Percentiles rank a stretch among this genome's conserved stretches.
Evolutionary conservation across 1,140 invertebrate genomes (phyloP).

Genomic region (Nomia melanderi): DNA sequence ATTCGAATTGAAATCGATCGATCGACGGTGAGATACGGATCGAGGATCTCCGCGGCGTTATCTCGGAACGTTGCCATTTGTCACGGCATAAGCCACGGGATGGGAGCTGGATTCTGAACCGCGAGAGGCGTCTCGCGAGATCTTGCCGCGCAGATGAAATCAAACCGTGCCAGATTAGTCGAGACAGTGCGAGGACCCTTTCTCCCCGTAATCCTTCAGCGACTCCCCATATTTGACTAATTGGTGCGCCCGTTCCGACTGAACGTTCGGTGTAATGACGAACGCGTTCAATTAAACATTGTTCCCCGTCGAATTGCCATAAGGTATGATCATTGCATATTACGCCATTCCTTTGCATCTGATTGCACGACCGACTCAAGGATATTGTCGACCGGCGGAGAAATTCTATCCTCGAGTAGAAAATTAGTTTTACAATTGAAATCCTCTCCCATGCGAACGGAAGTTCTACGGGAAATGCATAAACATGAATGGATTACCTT

Average conservation of each 20-base stretch:
- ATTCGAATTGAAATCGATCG: conserved; percentile 63
- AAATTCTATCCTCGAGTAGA: no score
- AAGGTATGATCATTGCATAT: background rate
- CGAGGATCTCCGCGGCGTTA: conserved; percentile 59
- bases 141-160: conserved; percentile 46
- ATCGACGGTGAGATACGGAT: conserved; percentile 58
- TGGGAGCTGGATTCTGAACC: conserved; percentile 43
- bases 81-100: conserved; percentile 65
- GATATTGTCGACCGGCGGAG: no score
- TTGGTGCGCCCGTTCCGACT: conserved; percentile 15
- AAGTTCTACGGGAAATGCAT: no score
- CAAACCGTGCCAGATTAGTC: conserved; percentile 47
- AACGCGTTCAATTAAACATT: conserved; percentile 12
- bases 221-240: conserved; percentile 29
- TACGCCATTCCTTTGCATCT: background rate
- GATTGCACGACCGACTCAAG: no score
- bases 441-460: no score
- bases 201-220: conserved; percentile 25
- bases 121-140: conserved; percentile 23
- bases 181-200: background rate
- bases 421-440: no score
- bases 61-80: conserved; percentile 69
- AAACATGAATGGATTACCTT: no score
- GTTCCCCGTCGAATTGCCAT: conserved; percentile 10
- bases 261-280: background rate